phyloP scores from a whole-genome alignment of 2,888 invertebrate genomes.

The Falcaria lacertinaria region DNA sequence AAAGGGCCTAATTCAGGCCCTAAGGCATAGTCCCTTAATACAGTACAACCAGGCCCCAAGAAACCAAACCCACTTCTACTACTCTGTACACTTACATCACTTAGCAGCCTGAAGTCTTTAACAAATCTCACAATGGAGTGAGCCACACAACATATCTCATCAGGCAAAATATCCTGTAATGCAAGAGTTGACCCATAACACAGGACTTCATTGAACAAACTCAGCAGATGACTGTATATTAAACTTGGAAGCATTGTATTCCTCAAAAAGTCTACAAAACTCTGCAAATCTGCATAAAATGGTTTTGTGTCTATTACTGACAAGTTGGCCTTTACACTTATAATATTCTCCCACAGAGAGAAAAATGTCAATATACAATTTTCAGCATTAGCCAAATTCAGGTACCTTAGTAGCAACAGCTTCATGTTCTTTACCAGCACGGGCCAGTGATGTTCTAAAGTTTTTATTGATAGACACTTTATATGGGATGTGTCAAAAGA shows the following conservation, averaged over 20 bases:
- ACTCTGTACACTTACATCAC: slow-evolving; percentile 68
- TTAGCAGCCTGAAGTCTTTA: slow-evolving; percentile 89
- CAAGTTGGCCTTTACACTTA: slow-evolving; percentile 93
- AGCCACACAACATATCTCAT: slow-evolving; percentile 92
- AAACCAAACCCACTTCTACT: slow-evolving; percentile 70
- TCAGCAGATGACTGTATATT: slow-evolving; percentile 91
- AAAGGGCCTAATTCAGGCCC: slow-evolving; percentile 54
- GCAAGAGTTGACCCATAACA: slow-evolving; percentile 95
- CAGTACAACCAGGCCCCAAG: slow-evolving; percentile 62
- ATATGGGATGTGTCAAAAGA: slow-evolving; percentile 92
- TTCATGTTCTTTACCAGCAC: slow-evolving; percentile 86
- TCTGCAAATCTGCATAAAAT: slow-evolving; percentile 91
- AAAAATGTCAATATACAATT: slow-evolving; percentile 90
- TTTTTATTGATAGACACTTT: slow-evolving; percentile 91
- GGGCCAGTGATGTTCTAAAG: slow-evolving; percentile 91
- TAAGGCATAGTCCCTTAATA: slow-evolving; percentile 56
- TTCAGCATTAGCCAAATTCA: slow-evolving; percentile 80
- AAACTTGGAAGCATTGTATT: slow-evolving; percentile 87
- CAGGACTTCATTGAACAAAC: slow-evolving; percentile 92
- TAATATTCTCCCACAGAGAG: slow-evolving; percentile 92
- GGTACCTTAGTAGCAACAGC: slow-evolving; percentile 77
- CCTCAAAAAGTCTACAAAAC: slow-evolving; percentile 85
- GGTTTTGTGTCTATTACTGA: slow-evolving; percentile 93
- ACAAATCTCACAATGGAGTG: slow-evolving; percentile 92
- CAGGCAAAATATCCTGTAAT: slow-evolving; percentile 91